These are phyloP conservation scores for Protobothrops flavoviridis DNA, from an alignment of 2,113 vertebrate genomes.

Conservation along the genomic window DNA sequence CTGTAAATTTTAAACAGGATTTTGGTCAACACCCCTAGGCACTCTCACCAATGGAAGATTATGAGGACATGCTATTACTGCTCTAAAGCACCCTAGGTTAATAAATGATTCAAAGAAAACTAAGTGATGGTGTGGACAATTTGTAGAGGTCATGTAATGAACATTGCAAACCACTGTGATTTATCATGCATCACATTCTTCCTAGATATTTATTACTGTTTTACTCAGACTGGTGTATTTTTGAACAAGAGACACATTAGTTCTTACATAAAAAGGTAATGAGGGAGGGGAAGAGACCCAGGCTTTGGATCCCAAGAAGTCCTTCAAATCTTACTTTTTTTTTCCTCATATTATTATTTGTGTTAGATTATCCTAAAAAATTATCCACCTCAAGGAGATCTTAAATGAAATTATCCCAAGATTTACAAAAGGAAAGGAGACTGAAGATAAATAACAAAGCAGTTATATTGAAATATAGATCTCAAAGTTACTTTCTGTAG, in stretches of 20 bases:
- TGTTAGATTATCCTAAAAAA: neutral
- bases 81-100: neutral
- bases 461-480: neutral
- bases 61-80: neutral
- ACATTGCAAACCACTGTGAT: neutral
- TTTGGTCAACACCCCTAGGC: neutral
- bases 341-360: neutral
- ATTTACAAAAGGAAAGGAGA: neutral
- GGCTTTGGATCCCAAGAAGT: neutral
- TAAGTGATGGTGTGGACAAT: conserved; percentile 6
- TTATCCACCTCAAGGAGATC: neutral
- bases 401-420: neutral
- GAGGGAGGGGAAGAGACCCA: too few species aligned
- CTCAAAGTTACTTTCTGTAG: neutral
- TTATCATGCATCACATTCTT: neutral
- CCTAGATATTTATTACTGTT: neutral
- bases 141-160: neutral
- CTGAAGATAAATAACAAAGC: neutral
- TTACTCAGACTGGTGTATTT: neutral
- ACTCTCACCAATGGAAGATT: neutral
- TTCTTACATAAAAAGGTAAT: neutral
- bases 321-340: neutral
- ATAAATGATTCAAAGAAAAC: conserved; percentile 16
- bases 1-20: neutral
- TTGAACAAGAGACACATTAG: neutral